Base-by-base conservation (phyloP, 1,140 invertebrate species). In the Prorops nasuta region DNA sequence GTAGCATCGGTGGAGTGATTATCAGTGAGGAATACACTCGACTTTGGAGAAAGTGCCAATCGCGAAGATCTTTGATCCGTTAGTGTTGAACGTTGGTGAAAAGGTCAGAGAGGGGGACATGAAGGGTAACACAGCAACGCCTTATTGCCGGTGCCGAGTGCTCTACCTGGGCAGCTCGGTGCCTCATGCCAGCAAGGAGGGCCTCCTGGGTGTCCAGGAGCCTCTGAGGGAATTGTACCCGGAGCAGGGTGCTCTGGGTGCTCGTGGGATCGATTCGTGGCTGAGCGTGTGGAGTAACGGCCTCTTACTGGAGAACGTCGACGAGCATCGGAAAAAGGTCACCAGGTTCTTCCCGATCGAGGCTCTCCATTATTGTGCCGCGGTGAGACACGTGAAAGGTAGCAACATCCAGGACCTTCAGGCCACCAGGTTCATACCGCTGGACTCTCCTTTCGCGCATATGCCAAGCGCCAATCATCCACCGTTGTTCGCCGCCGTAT, bases 261-360 rank as follows among this genome's bases (percentile, higher is more conserved):
- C 91, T 24, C 85, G 91, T 64, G 95, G 95, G 38, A 97, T 98
- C 58, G 95, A 98, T 69, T 96, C 94, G 38, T 98, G 95, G 92
- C 80, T 99, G 19, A 95, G 91, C 58, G 94, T 98, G 18, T 97
- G 95, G 91, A 94, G 91, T 44, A 98, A 97, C 69, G 96, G 96
- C 37, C 86, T 99, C 38, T 79, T 98, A 14, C 70, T 99, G 48
- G 94, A 98, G 75, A 98, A 98, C 73, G 90, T 98, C 1, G 94
- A 97, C 71, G 96, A 98, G 72, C 90, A 94, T 63, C 88, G 91
- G 44, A 92, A 95, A 64, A 90, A 94, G 70, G 90, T 98, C 37
- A 94, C 94, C 17, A 83, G 95, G 56, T 98, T 98, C 81, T 98
- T 98, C 68, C 96, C 95, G 1, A 98, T 99, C 53, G 92, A 95